These are phyloP conservation scores for Rallus limicola DNA, from an alignment of 2,113 vertebrate genomes.

Conservation along the genomic window DNA sequence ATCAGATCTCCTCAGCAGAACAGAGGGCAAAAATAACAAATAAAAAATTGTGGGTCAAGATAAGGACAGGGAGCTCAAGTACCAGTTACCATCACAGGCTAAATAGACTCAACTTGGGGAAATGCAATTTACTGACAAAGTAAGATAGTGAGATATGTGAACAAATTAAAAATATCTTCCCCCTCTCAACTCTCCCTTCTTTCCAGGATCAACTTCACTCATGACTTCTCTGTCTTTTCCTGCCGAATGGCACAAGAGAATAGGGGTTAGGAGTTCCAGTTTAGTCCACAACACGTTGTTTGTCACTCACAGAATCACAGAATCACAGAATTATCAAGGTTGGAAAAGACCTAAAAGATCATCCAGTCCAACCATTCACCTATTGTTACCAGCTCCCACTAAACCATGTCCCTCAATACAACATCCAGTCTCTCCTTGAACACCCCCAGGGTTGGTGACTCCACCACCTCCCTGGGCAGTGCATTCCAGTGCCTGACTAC, in stretches of 20 bases:
- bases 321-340: no score
- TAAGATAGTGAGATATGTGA: not conserved
- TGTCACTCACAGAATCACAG: no score
- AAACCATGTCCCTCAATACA: no score
- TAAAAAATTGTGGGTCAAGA: not conserved
- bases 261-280: not conserved
- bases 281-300: accelerated
- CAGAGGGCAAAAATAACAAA: not conserved
- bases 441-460: no score
- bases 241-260: not conserved
- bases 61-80: not conserved
- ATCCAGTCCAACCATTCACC: no score
- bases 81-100: accelerated
- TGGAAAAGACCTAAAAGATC: no score
- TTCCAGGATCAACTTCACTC: not conserved
- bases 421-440: no score
- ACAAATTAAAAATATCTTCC: not conserved
- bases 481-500: no score
- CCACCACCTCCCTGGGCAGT: no score
- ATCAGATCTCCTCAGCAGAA: not conserved
- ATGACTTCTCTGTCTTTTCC: not conserved
- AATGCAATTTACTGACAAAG: not conserved
- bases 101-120: not conserved
- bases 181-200: not conserved
- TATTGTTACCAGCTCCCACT: no score